Conservation (phyloP, 1,140 invertebrate species). For the Euwallacea similis region DNA sequence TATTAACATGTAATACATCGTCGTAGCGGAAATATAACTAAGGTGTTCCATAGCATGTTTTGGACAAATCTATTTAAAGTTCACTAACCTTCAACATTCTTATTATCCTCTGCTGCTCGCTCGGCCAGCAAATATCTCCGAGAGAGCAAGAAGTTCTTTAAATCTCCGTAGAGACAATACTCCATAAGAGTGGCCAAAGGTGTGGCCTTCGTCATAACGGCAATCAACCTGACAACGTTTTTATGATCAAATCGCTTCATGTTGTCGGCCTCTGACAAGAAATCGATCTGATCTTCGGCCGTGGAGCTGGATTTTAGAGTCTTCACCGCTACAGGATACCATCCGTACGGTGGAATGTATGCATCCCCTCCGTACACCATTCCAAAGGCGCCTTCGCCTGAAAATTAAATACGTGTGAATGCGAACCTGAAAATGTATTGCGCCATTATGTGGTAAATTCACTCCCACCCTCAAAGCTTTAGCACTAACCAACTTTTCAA, state of each 20-base stretch:
- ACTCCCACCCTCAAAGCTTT: no score
- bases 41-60: no score
- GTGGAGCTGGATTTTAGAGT: conserved; percentile 81
- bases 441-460: no score
- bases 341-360: conserved; percentile 66
- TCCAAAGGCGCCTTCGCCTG: conserved; percentile 83
- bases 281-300: conserved; percentile 88
- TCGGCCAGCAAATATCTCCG: conserved; percentile 77
- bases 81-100: conserved; percentile 61
- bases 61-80: background rate
- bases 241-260: conserved; percentile 91
- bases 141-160: conserved; percentile 85
- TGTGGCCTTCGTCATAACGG: conserved; percentile 81
- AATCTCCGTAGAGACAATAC: conserved; percentile 90
- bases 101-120: conserved; percentile 43
- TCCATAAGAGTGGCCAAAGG: conserved; percentile 91
- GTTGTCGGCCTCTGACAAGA: conserved; percentile 88
- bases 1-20: background rate
- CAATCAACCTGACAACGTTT: conserved; percentile 86
- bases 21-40: no score
- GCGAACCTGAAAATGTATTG: no score
- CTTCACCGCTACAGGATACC: conserved; percentile 89
- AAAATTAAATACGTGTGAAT: background rate
- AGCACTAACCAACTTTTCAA: background rate
- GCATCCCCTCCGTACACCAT: conserved; percentile 86